phyloP scores from a whole-genome alignment of 1,140 invertebrate species.

The Eueides isabella region DNA sequence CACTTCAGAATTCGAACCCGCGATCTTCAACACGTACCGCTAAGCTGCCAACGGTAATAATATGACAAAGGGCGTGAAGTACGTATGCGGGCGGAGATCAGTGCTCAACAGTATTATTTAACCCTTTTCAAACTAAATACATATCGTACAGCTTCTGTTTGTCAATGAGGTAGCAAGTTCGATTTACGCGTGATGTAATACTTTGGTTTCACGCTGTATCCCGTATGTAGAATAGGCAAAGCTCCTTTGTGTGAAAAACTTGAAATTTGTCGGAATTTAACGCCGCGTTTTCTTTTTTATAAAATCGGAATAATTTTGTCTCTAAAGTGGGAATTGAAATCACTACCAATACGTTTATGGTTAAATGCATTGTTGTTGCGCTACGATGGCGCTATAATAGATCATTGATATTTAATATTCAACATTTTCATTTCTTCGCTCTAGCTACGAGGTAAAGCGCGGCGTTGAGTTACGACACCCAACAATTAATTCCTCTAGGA shows the following conservation, averaged over 20 bases:
- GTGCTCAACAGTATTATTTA: background rate
- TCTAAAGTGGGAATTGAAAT: background rate
- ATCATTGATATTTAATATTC: no score
- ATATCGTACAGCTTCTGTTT: background rate
- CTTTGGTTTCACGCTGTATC: background rate
- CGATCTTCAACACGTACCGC: slow-evolving; percentile 6
- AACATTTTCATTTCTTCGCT: no score
- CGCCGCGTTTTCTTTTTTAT: background rate
- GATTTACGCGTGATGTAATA: background rate
- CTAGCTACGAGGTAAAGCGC: no score
- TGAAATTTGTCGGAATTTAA: no score
- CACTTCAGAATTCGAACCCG: background rate
- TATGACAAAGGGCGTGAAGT: slow-evolving; percentile 3
- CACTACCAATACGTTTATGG: background rate
- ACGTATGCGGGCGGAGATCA: background rate
- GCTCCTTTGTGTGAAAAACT: no score
- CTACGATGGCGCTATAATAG: no score
- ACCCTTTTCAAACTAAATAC: slow-evolving; percentile 6
- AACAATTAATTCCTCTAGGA: no score
- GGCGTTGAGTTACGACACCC: no score
- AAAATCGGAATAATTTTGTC: background rate
- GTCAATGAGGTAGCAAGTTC: background rate
- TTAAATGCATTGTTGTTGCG: no score
- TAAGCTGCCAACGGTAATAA: background rate
- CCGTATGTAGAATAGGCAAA: background rate